Evolutionary conservation across 2,888 invertebrate species (phyloP).

Genomic region (Drosophila kambysellisi): DNA sequence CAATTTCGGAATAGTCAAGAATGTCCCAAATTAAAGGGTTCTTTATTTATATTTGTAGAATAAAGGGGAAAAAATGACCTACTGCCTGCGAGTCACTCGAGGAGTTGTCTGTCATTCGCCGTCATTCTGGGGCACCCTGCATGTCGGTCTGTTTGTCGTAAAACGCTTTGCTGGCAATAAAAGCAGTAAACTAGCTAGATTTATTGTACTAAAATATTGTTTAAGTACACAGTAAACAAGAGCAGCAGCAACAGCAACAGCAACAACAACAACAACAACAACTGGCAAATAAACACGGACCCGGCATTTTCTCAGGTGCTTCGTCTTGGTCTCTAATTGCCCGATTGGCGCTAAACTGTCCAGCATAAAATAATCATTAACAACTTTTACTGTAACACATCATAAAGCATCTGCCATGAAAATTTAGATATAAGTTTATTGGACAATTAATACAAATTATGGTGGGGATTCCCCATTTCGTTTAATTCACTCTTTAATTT

Average conservation of each 20-base stretch:
- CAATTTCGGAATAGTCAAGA: constrained; percentile 25
- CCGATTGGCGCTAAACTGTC: constrained; percentile 49
- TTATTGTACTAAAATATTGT: constrained; percentile 80
- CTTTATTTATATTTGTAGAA: constrained; percentile 68
- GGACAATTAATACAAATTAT: not conserved
- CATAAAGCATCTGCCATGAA: constrained; percentile 33
- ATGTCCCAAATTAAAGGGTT: constrained; percentile 61
- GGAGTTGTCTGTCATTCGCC: constrained; percentile 55
- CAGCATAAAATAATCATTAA: constrained; percentile 48
- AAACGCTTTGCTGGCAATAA: constrained; percentile 80
- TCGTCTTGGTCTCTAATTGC: constrained; percentile 52
- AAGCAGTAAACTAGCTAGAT: constrained; percentile 80
- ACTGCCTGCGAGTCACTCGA: constrained; percentile 49
- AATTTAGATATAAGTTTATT: constrained; percentile 15
- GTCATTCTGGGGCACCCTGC: constrained; percentile 28
- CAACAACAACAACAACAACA: constrained; percentile 25
- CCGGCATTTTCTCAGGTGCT: constrained; percentile 71
- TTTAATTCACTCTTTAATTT: not conserved
- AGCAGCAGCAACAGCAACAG: constrained; percentile 33
- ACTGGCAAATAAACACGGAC: constrained; percentile 38
- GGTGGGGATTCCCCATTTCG: not conserved
- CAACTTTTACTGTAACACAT: constrained; percentile 44
- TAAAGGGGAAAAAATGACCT: constrained; percentile 63
- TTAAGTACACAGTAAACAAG: constrained; percentile 73
- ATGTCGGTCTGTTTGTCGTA: constrained; percentile 68